A percentile compares a stretch with the other conserved stretches of the same genome.
Conservation (phyloP, 2,888 invertebrate species). For the Cerastoderma edule region DNA sequence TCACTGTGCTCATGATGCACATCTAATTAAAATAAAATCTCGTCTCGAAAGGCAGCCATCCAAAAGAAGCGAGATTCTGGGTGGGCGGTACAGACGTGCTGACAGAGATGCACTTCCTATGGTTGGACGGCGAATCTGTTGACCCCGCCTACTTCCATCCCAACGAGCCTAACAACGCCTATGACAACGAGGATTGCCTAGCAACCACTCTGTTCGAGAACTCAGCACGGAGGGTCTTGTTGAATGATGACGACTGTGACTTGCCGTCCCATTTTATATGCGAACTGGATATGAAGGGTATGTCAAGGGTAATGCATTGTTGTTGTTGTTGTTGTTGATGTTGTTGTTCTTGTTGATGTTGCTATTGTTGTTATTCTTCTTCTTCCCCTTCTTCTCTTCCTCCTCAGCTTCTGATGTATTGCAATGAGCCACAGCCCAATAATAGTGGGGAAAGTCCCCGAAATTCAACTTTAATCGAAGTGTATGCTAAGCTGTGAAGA, state of each 20-base stretch:
- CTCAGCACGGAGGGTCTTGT: background rate
- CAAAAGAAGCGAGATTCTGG: slow-evolving; percentile 27
- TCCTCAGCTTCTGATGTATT: no score
- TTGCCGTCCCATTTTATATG: slow-evolving; percentile 32
- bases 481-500: no score
- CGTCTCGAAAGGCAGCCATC: background rate
- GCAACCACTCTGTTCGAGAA: slow-evolving; percentile 17
- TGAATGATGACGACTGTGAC: slow-evolving; percentile 33
- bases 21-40: no score
- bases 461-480: no score
- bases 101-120: slow-evolving; percentile 26
- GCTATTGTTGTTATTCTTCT: no score
- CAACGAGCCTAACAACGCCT: slow-evolving; percentile 16
- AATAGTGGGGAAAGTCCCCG: no score
- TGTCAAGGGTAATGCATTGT: no score
- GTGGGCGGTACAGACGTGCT: slow-evolving; percentile 32
- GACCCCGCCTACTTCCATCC: slow-evolving; percentile 25
- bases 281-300: slow-evolving; percentile 24
- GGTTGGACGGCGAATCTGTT: slow-evolving; percentile 31
- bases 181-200: slow-evolving; percentile 29
- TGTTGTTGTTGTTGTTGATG: no score
- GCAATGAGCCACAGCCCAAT: no score
- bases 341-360: no score
- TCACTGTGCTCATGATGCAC: no score
- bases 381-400: no score